Base-by-base conservation (phyloP, 1,140 invertebrate species). In the Drosophila melanogaster region DNA sequence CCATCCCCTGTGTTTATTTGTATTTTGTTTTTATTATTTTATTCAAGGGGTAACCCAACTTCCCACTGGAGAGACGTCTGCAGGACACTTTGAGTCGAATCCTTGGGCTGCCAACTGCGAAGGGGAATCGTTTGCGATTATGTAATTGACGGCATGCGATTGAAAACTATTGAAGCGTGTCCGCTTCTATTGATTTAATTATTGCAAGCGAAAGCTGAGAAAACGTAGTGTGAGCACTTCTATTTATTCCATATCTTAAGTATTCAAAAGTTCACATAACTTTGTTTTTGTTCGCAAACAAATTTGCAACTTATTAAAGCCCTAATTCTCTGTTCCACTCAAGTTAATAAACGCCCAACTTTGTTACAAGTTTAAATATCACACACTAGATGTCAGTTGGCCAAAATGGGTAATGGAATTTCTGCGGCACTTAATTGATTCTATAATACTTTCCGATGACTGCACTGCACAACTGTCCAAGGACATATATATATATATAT, bases 351-450 rank as follows among this genome's bases (percentile, higher is more conserved):
- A 3, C 12, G 8, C 15, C 5, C 15, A 22, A 30, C 15, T 40
- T 30, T 37, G 17, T 59, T 62, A 33, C 7, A 33, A 59, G 54
- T n/a, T 56, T 44, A 44, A 46, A 46, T 44, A 33, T 44, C 11
- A 17, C 12, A 43, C 55, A 33, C 4, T 43, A 15, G n/a, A 26
- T 30, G n/a, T 37, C 30, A 37, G 44, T 35, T 33, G 35, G 24
- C 26, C n/a, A 7, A 6, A 7, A 6, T 1, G 30, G 44, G 43
- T 24, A 64, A 43, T 10, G 61, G 30, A 67, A 24, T 37, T 44
- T 37, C 44, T 67, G 44, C 37, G 61, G 37, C 60, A 66, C 46
- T 79, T 75, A 79, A 79, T 79, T 79, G 77, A 79, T 79, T 79
- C 54, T 79, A 58, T 72, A 79, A 79, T 79, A 75, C 55, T 75